Evolutionary conservation across 2,888 invertebrate genomes (phyloP), one percentile per base, ranked within the genome.

Genomic region (Seira sanloemensis): DNA sequence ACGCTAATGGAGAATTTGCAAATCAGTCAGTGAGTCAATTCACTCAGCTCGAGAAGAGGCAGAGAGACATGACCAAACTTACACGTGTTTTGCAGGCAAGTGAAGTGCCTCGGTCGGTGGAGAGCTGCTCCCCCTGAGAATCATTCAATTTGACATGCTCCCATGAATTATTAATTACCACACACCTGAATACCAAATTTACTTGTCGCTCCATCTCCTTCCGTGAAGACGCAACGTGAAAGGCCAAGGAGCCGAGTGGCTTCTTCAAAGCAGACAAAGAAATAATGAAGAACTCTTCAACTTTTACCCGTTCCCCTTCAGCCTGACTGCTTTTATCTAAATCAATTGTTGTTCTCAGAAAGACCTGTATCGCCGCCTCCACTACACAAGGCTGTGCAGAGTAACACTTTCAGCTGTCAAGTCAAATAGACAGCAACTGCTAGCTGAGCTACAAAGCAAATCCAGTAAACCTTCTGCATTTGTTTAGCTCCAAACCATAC

Each of bases 161-260:
- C 74, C 85, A 85, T 86, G 87, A 87, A 87, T 87, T 87, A 87
- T 87, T 86, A 86, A 87, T 85, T 86, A 78, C 79, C 71, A 75
- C 82, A 86, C 84, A 85, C 86, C 86, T 86, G 85, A 81, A 75
- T 81, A 75, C 62, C 80, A 83, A n/a, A 62, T 62, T 62, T n/a
- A 62, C 62, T 83, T 76, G 68, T 68, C 50, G 2, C 16, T 50
- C 5, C 50, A 50, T 37, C 37, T 7, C 37, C 37, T 7, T 37
- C 37, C n/a, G n/a, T n/a, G n/a, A n/a, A n/a, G n/a, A n/a, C n/a
- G n/a, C n/a, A n/a, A n/a, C n/a, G 37, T 37, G 12, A 7, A 37
- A 37, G 12, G 37, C 37, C 37, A 37, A n/a, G n/a, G 37, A 37
- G 5, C 12, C 12, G 4, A 4, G 37, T 37, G 4, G 12, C 5